Evolutionary conservation across 2,113 vertebrate species (phyloP).

Genomic region (Polypterus bichir): DNA sequence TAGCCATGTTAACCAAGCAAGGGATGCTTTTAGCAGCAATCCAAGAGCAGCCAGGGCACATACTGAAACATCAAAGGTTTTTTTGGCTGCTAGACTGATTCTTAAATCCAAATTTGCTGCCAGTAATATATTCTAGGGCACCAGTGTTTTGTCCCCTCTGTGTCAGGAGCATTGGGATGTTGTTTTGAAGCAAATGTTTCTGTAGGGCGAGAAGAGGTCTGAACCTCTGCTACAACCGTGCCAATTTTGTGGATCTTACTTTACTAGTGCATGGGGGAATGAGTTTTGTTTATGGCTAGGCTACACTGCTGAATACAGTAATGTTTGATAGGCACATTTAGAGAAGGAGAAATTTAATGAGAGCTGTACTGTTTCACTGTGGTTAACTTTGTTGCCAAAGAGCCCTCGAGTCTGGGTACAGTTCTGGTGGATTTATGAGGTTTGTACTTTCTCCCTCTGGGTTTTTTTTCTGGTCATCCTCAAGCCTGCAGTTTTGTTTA

Average conservation of each 20-base stretch:
- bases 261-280: background rate
- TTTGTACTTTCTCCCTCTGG: too few relatives aligned
- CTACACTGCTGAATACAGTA: background rate
- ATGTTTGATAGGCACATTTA: background rate
- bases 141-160: conserved; percentile 5
- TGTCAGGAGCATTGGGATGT: background rate
- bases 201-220: background rate
- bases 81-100: conserved; percentile 8
- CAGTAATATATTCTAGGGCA: background rate
- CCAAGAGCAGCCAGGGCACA: background rate
- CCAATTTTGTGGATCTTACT: background rate
- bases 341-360: background rate
- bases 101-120: conserved; percentile 4
- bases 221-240: background rate
- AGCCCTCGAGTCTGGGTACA: too few relatives aligned
- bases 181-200: background rate
- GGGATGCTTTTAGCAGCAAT: conserved; percentile 4
- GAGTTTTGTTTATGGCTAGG: background rate
- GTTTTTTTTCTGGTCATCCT: too few relatives aligned
- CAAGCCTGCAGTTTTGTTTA: background rate
- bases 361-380: background rate
- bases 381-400: background rate
- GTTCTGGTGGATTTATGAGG: too few relatives aligned
- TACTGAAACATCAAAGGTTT: conserved; percentile 4
- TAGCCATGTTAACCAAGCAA: conserved; percentile 4